phyloP scores from a whole-genome alignment of 2,888 invertebrate genomes.

The Oligia latruncula region DNA sequence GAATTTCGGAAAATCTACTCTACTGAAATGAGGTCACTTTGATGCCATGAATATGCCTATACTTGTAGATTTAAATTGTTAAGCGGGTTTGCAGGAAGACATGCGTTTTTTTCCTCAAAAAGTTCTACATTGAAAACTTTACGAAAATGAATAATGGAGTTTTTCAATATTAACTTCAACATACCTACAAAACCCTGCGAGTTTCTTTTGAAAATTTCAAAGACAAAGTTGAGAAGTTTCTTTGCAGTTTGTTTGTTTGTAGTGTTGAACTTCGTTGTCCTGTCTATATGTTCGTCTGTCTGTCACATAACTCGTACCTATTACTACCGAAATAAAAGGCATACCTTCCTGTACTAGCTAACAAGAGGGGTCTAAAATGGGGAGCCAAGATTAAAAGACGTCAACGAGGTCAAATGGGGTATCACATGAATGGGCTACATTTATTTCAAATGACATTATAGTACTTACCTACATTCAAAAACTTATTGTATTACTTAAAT shows the following conservation, averaged over 20 bases:
- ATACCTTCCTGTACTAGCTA: background rate
- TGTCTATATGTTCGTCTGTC: background rate
- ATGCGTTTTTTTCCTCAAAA: background rate
- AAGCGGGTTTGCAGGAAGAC: background rate
- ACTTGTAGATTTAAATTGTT: background rate
- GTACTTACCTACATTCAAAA: background rate
- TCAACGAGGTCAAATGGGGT: constrained; percentile 47
- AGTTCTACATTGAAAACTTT: background rate
- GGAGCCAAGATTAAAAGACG: constrained; percentile 21
- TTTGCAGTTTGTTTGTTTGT: background rate
- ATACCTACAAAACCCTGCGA: background rate
- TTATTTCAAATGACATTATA: constrained; percentile 6
- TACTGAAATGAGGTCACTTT: constrained; percentile 11
- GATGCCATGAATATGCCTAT: background rate
- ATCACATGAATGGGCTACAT: constrained; percentile 7
- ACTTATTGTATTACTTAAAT: background rate
- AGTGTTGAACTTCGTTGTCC: background rate
- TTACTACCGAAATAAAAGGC: constrained; percentile 1
- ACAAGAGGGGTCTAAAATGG: constrained; percentile 26
- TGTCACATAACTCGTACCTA: background rate
- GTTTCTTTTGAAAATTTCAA: too few species aligned
- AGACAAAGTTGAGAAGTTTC: background rate
- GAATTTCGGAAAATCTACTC: constrained; percentile 23
- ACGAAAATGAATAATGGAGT: background rate
- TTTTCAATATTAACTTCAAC: background rate